Conservation (phyloP, 1,140 invertebrate species). For the Drosophila ficusphila region DNA sequence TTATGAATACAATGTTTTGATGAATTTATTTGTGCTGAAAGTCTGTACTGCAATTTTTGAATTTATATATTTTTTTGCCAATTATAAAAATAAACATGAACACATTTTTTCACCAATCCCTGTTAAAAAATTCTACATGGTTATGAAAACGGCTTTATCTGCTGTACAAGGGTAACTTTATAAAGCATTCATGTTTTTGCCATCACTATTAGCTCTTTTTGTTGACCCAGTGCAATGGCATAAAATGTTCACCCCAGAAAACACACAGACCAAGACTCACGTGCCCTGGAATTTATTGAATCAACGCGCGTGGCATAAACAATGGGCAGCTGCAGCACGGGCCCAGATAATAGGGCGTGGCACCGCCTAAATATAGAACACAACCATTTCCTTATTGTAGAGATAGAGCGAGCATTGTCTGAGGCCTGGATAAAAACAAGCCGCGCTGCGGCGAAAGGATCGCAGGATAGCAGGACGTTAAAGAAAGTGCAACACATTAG, state of each 20-base stretch:
- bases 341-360: constrained; percentile 45
- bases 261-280: constrained; percentile 28
- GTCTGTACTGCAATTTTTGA: too few species aligned
- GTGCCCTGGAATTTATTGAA: constrained; percentile 61
- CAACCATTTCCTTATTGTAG: constrained; percentile 45
- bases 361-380: constrained; percentile 59
- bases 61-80: too few species aligned
- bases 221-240: constrained; percentile 12
- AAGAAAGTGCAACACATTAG: constrained; percentile 73
- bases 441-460: not conserved
- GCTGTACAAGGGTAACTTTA: too few species aligned
- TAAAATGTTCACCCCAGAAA: constrained; percentile 29
- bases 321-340: constrained; percentile 36
- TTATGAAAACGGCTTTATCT: too few species aligned
- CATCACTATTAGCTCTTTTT: not conserved
- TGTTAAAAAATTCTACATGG: too few species aligned
- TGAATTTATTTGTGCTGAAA: too few species aligned
- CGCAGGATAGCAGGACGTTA: constrained; percentile 1
- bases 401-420: constrained; percentile 29
- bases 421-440: constrained; percentile 16
- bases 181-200: not conserved
- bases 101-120: too few species aligned
- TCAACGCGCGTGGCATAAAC: constrained; percentile 69
- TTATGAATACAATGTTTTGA: too few species aligned
- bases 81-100: too few species aligned